Conservation (phyloP, 2,113 vertebrate genomes). For the Actinemys pallida region DNA sequence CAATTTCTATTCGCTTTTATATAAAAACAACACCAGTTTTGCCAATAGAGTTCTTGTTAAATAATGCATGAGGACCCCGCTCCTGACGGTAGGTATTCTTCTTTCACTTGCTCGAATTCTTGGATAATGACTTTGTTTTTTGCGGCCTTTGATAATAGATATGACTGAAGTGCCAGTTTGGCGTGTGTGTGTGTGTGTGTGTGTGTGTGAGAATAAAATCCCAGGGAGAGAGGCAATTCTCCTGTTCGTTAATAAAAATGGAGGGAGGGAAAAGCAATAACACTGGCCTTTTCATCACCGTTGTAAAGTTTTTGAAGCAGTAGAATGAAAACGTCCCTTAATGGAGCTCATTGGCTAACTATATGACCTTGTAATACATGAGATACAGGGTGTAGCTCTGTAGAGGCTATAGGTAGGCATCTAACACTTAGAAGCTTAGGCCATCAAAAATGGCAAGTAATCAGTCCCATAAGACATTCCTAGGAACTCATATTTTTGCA, state of each 20-base stretch:
- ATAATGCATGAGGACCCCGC: conserved; percentile 74
- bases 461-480: not conserved
- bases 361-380: fast-evolving
- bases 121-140: conserved; percentile 43
- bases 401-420: fast-evolving
- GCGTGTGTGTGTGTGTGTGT: fast-evolving
- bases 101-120: conserved; percentile 49
- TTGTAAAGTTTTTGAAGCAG: not conserved
- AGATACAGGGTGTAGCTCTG: not conserved
- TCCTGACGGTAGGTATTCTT: conserved; percentile 51
- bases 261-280: not conserved
- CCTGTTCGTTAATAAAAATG: conserved; percentile 20
- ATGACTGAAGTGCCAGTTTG: not conserved
- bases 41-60: conserved; percentile 66
- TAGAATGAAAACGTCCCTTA: not conserved
- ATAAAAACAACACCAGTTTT: conserved; percentile 74
- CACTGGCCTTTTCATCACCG: not conserved
- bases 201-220: not conserved
- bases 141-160: not conserved
- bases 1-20: conserved; percentile 79
- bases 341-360: not conserved
- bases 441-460: fast-evolving
- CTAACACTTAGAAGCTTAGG: fast-evolving
- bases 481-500: not conserved
- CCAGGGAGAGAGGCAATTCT: not conserved